These are phyloP conservation scores for Labeo catla DNA, from an alignment of 2,113 vertebrate genomes.

Conservation along the genomic window DNA sequence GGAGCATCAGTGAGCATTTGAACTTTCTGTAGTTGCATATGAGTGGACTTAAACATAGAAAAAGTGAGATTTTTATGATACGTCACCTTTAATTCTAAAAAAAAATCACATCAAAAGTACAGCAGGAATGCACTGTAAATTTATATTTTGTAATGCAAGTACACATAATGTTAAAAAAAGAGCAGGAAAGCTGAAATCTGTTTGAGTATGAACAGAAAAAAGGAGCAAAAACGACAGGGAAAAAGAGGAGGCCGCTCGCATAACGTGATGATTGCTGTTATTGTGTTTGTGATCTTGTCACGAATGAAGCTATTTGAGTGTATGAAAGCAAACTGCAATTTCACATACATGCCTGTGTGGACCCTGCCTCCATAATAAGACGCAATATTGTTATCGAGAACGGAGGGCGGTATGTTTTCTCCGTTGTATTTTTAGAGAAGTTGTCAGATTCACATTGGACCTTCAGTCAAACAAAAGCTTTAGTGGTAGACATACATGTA, in stretches of 20 bases:
- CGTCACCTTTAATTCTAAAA: too few relatives aligned
- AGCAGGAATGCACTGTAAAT: not conserved
- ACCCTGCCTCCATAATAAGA: not conserved
- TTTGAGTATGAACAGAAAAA: not conserved
- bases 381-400: not conserved
- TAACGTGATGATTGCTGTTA: conserved; percentile 6
- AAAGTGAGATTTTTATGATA: too few relatives aligned
- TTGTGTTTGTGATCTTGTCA: not conserved
- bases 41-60: too few relatives aligned
- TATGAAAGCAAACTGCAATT: conserved; percentile 2
- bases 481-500: conserved; percentile 4
- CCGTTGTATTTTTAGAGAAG: not conserved
- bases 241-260: not conserved
- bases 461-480: conserved; percentile 14
- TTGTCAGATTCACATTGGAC: not conserved
- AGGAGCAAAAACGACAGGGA: not conserved
- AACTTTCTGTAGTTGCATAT: too few relatives aligned
- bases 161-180: not conserved
- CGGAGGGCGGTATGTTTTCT: not conserved
- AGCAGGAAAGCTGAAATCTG: not conserved
- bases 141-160: not conserved
- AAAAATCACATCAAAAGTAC: not conserved
- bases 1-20: too few relatives aligned
- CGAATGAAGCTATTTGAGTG: not conserved
- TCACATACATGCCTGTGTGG: not conserved